Percentiles rank a stretch among this genome's conserved stretches.
Evolutionary conservation across 2,113 vertebrate species (phyloP).

Genomic region (Rhombomys opimus): DNA sequence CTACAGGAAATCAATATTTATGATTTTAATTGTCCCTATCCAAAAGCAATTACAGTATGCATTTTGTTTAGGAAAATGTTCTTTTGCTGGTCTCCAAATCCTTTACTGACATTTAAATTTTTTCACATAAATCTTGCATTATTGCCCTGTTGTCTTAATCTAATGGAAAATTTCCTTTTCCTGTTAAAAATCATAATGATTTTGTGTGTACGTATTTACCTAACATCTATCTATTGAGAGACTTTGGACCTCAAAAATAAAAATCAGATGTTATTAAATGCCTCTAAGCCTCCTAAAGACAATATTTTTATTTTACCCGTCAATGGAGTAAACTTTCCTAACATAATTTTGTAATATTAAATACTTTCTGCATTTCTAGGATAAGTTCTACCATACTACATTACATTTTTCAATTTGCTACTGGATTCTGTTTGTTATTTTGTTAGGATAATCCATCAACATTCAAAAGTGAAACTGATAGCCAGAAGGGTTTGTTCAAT

Average conservation of each 20-base stretch:
- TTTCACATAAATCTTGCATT: constrained; percentile 38
- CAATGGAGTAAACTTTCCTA: constrained; percentile 21
- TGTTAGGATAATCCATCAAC: not conserved
- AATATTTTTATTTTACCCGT: constrained; percentile 23
- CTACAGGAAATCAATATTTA: constrained; percentile 1
- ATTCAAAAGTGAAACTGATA: not conserved
- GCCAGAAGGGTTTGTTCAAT: not conserved
- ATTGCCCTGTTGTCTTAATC: constrained; percentile 34
- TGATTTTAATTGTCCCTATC: constrained; percentile 45
- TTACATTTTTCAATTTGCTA: not conserved
- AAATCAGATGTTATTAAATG: not conserved
- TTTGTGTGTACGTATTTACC: not conserved
- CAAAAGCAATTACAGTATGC: constrained; percentile 1
- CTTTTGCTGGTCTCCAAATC: constrained; percentile 13
- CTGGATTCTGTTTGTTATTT: not conserved
- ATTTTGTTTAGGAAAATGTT: constrained; percentile 38
- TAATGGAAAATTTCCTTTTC: constrained; percentile 51
- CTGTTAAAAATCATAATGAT: constrained; percentile 32
- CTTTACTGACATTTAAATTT: constrained; percentile 4
- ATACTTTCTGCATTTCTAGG: constrained; percentile 39
- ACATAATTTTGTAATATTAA: not conserved
- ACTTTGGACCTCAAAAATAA: constrained; percentile 16
- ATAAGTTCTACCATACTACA: not conserved
- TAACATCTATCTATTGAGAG: not conserved
- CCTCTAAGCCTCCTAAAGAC: not conserved